Evolutionary conservation across 2,113 vertebrate genomes (phyloP).

Genomic region (Casuarius casuarius): DNA sequence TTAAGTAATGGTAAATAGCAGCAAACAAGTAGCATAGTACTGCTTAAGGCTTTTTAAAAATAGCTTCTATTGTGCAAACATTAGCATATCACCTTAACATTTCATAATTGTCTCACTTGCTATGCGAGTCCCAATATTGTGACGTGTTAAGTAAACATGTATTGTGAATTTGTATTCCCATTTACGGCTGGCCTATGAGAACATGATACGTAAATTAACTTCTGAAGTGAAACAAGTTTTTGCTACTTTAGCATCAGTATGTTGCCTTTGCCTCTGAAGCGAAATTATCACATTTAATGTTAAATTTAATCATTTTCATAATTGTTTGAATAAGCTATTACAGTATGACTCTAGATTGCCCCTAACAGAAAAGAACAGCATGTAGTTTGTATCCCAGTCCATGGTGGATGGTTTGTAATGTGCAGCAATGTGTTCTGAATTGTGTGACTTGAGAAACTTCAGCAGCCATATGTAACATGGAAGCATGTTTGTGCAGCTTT

Average conservation of each 20-base stretch:
- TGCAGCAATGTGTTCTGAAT: neutral
- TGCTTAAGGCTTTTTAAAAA: neutral
- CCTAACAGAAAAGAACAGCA: neutral
- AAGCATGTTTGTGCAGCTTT: slow-evolving; percentile 83
- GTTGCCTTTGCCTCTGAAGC: neutral
- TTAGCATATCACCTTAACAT: neutral
- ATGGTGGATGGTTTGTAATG: neutral
- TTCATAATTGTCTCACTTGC: neutral
- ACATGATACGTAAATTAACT: neutral
- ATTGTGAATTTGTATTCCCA: neutral
- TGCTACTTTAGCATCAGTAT: neutral
- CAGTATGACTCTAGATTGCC: neutral
- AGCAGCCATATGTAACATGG: slow-evolving; percentile 51
- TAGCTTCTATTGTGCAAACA: neutral
- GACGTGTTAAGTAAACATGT: accelerated
- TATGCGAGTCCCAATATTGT: neutral
- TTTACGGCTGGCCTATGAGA: neutral
- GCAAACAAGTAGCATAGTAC: neutral
- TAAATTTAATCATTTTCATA: neutral
- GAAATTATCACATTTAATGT: neutral
- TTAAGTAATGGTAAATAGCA: neutral
- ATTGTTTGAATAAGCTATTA: neutral
- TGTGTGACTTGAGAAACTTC: neutral
- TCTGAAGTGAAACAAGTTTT: neutral
- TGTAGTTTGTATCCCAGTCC: neutral